Evolutionary conservation across 2,888 invertebrate species (phyloP), one percentile per base, ranked within the genome.

Genomic region (Sicus ferrugineus): DNA sequence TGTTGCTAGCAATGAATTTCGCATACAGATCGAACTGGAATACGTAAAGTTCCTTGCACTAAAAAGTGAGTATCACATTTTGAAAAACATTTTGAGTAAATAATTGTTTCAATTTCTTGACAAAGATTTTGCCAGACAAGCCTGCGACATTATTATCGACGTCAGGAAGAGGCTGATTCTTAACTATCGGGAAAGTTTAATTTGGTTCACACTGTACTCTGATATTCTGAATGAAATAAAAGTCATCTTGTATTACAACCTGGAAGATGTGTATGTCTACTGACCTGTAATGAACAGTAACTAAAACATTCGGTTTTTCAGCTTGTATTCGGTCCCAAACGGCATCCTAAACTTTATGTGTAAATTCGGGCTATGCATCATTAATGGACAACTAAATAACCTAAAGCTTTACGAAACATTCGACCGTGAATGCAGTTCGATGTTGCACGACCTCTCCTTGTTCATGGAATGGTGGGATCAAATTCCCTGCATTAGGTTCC

Each of bases 111-210:
- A 31, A n/a, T 31, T 58, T n/a, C 5, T 3, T 58, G 30, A 58
- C 19, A 2, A n/a, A 79, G 79, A 78, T 30, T 79, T 78, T 61
- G 69, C 76, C 1, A 64, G 73, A 6, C 75, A 78, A 50, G 63
- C 78, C 2, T 73, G 72, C 61, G 64, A 74, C 52, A 70, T 77
- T 30, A 68, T 79, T 38, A 64, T 56, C 67, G 70, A 75, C 56
- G 63, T 73, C 5, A 68, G 63, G 16, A 23, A 31, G 2, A 69
- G 66, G 28, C 62, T 74, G 54, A 28, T 50, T 26, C 50, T n/a
- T 31, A 14, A 54, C 52, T 73, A 75, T 34, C 69, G 59, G 0
- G 73, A 73, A 28, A 48, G 70, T 48, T 46, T 66, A 4, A 59
- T 74, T 28, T 75, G 72, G 73, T 74, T 76, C 68, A 69, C 73